Evolutionary conservation across 2,888 invertebrate genomes (phyloP), one percentile per base, ranked within the genome.

Genomic region (Nomada ruficornis): DNA sequence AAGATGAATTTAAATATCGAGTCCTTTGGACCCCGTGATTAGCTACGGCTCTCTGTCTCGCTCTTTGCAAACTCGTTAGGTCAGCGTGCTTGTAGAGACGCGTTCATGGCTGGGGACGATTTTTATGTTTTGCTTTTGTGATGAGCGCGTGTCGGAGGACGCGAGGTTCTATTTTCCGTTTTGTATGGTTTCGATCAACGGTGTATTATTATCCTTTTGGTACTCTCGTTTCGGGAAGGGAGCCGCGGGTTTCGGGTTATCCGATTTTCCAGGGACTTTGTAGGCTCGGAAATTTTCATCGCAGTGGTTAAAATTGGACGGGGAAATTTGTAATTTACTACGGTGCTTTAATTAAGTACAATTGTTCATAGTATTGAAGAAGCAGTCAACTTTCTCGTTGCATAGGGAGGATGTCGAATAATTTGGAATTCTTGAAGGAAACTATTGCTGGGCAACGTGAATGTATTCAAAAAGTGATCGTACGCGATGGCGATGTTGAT

Each of bases 391-490:
- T 36, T 36, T 5, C 0, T 36, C 36, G 36, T 57, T 15, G 23
- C 44, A 15, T 2, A n/a, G 23, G 9, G 26, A 26, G 57, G 26
- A 26, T 52, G 36, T 57, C n/a, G 65, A 63, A 20, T 55, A 69
- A 69, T 81, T 55, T 47, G 52, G 7, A 67, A n/a, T 57, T 67
- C 26, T 69, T 59, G 29, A 60, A 50, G 29, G 59, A 55, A 62
- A 29, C 29, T 72, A 60, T 65, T 50, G 44, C 29, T 29, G 42
- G 15, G 52, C 59, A n/a, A 47, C 72, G 52, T 44, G 44, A 67
- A 86, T 77, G 54, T 73, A 80, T 80, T 78, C 71, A 7, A 68
- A 78, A 82, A 68, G 76, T 68, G 84, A 73, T 54, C 62, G 68
- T 36, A 52, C 70, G 44, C 68, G 77, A 55, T 67, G 55, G 60